Base-by-base conservation (phyloP, 2,113 vertebrate species). In the Calypte anna region DNA sequence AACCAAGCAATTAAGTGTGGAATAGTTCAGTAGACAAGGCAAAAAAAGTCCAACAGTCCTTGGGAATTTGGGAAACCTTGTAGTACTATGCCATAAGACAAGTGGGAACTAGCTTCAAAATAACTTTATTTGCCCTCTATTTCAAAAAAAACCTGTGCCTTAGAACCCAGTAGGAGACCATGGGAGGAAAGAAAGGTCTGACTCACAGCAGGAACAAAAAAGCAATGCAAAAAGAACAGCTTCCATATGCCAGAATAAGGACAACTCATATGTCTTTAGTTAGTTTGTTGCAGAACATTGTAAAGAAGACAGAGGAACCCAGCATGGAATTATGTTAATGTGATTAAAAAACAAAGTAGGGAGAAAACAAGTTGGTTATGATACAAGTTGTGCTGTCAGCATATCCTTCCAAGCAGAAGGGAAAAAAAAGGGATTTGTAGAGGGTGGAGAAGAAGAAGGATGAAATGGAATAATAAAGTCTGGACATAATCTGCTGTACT, bases 131-230 rank as follows among this genome's bases (percentile, higher is more conserved):
- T 78, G 59, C 14, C 22, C 66, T 48, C 4, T 27, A 54, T 61
- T 64, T 82, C 64, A 74, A 66, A 84, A 74, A 76, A 8, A 33
- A 33, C 33, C 0, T 0, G 11, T 15, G 62, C 6, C 27, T 33
- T 31, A 57, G 40, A 62, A 64, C 7, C 24, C 87, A 70, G 30
- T 24, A 88, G n/a, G 22, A 91, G 43, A 51, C 64, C 33, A 68
- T 91, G 62, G 88, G 83, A 93, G 91, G 90, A 75, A 83, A 59
- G n/a, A 79, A 83, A 82, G 51, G 44, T 92, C 57, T 95, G 95
- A 83, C 33, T 97, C 90, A 91, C 27, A 84, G 78, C 12, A 82
- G 88, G 86, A 96, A 93, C 33, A 67, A 93, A 95, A 78, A 91
- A 58, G 66, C 82, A 86, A 61, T 17, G 5, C 58, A 77, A 73